phyloP scores from a whole-genome alignment of 2,113 vertebrate genomes.

The Pipra filicauda region DNA sequence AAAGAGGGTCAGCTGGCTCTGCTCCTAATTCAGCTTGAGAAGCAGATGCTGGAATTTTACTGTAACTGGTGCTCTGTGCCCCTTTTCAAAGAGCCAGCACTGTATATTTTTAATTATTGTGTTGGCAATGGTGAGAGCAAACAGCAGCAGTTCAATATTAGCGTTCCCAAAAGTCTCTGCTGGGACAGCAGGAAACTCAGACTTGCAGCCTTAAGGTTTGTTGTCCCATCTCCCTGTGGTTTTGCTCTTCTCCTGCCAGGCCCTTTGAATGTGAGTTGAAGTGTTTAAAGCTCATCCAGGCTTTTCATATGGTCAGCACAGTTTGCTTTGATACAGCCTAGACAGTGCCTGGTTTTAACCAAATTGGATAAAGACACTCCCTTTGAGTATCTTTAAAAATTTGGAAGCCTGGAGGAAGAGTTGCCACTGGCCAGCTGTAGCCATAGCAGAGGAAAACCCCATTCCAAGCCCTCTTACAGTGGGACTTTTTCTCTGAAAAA shows the following conservation, averaged over 20 bases:
- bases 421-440: neutral
- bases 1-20: neutral
- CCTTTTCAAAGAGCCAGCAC: neutral
- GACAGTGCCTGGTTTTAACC: neutral
- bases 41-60: neutral
- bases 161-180: neutral
- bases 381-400: neutral
- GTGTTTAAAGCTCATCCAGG: neutral
- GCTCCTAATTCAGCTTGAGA: neutral
- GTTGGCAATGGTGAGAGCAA: neutral
- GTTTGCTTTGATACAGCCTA: neutral
- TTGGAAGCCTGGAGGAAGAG: neutral
- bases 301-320: neutral
- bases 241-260: neutral
- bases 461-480: neutral
- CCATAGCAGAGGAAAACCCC: neutral
- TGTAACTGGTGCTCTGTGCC: neutral
- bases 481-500: neutral
- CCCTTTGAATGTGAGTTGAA: neutral
- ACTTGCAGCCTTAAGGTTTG: neutral
- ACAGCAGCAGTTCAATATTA: neutral
- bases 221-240: neutral
- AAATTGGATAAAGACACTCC: neutral
- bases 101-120: neutral
- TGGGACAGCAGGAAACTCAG: neutral